These are phyloP conservation scores for Ciconia maguari DNA, from an alignment of 2,113 vertebrate genomes.

Conservation along the genomic window DNA sequence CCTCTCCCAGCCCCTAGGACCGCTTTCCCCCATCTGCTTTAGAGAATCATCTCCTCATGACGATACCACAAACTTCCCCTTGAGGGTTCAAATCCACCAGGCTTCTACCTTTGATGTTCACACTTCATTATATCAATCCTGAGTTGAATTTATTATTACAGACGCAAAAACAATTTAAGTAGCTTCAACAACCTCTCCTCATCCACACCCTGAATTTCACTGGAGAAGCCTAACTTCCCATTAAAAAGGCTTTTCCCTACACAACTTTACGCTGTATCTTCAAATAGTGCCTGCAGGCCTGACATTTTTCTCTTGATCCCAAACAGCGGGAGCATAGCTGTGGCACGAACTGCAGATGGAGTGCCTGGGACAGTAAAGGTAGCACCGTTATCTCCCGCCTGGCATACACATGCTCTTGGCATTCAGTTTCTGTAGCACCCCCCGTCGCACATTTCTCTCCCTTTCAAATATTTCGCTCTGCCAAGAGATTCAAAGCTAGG, in stretches of 20 bases:
- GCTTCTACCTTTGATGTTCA: neutral
- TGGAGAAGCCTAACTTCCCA: neutral
- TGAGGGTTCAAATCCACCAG: neutral
- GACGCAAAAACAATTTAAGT: neutral
- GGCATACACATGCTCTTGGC: neutral
- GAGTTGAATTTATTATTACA: neutral
- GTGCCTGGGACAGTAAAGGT: neutral
- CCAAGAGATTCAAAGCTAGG: constrained; percentile 10
- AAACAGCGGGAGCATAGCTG: neutral
- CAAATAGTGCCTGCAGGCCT: neutral
- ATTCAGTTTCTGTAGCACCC: neutral
- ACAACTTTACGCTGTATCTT: neutral
- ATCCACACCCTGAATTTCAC: neutral
- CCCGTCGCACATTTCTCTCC: neutral
- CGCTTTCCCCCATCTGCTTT: neutral
- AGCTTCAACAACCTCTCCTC: neutral
- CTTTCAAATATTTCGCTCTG: constrained; percentile 15
- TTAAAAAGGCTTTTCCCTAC: neutral
- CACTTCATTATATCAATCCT: neutral
- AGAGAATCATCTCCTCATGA: neutral
- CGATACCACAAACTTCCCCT: neutral
- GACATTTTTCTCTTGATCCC: neutral
- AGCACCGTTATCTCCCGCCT: neutral
- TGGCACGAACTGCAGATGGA: neutral
- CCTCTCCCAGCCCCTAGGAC: neutral